Conservation (phyloP, 92 coral and sea anemone species). For the Desmophyllum pertusum region DNA sequence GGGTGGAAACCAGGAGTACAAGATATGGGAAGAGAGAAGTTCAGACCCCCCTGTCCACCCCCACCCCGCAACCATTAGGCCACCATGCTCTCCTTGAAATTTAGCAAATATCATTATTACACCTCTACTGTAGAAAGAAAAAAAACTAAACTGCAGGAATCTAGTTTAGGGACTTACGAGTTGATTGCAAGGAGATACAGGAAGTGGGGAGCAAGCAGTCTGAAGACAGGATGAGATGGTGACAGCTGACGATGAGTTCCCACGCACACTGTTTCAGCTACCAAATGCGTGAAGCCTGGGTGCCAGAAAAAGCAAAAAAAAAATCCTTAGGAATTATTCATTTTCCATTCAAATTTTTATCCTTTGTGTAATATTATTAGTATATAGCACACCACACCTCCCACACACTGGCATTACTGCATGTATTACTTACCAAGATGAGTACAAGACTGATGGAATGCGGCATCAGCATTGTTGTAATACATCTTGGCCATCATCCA, state of each 20-base stretch:
- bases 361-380: too few relatives aligned
- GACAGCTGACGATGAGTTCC: constrained; percentile 95
- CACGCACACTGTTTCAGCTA: constrained; percentile 88
- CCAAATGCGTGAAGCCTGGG: constrained; percentile 93
- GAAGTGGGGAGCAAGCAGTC: constrained; percentile 96
- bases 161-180: constrained; percentile 64
- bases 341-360: neutral
- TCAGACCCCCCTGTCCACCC: too few relatives aligned
- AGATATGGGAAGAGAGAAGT: too few relatives aligned
- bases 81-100: too few relatives aligned
- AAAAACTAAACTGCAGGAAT: neutral
- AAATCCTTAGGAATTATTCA: neutral
- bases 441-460: constrained; percentile 94
- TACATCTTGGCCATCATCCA: constrained; percentile 99
- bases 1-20: too few relatives aligned
- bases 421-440: constrained; percentile 88
- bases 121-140: neutral
- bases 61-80: too few relatives aligned
- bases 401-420: too few relatives aligned
- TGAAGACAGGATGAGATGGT: constrained; percentile 95
- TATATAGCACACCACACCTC: too few relatives aligned
- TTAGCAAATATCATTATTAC: too few relatives aligned
- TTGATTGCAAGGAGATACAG: constrained; percentile 91
- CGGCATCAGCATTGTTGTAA: constrained; percentile 96
- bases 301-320: neutral